phyloP scores from a whole-genome alignment of 2,888 invertebrate genomes.

The Cabera pusaria region DNA sequence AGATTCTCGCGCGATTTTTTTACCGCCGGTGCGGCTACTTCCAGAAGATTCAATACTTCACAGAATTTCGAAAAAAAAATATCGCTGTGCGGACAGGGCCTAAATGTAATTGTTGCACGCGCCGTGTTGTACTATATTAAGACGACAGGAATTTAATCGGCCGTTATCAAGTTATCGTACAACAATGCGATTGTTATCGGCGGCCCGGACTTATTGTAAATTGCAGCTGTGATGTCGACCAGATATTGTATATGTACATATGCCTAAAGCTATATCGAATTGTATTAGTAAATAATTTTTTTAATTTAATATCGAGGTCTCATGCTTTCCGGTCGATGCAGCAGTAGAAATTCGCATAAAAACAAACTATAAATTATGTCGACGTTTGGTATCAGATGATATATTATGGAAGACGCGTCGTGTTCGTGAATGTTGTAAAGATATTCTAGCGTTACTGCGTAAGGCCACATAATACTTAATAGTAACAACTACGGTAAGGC shows the following conservation, averaged over 20 bases:
- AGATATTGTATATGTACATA: slow-evolving; percentile 2
- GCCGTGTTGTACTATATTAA: slow-evolving; percentile 3
- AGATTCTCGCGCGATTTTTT: no score
- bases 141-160: slow-evolving; percentile 13
- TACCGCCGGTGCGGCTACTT: no score
- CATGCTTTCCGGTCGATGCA: slow-evolving; percentile 7
- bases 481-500: no score
- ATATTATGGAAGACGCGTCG: slow-evolving; percentile 1
- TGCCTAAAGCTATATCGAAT: no score
- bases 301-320: no score
- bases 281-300: no score
- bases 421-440: not conserved
- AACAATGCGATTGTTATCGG: slow-evolving; percentile 13
- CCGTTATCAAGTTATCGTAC: slow-evolving; percentile 1
- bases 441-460: slow-evolving; percentile 4
- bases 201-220: slow-evolving; percentile 4
- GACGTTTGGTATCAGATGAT: slow-evolving; percentile 16
- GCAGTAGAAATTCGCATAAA: slow-evolving; percentile 26
- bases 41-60: no score
- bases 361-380: slow-evolving; percentile 21
- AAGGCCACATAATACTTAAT: no score
- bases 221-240: slow-evolving; percentile 6
- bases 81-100: no score
- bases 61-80: no score
- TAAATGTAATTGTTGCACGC: no score